Percentiles rank a stretch among this genome's conserved stretches.
Conservation (phyloP, 2,113 vertebrate genomes). For the Panthera uncia region DNA sequence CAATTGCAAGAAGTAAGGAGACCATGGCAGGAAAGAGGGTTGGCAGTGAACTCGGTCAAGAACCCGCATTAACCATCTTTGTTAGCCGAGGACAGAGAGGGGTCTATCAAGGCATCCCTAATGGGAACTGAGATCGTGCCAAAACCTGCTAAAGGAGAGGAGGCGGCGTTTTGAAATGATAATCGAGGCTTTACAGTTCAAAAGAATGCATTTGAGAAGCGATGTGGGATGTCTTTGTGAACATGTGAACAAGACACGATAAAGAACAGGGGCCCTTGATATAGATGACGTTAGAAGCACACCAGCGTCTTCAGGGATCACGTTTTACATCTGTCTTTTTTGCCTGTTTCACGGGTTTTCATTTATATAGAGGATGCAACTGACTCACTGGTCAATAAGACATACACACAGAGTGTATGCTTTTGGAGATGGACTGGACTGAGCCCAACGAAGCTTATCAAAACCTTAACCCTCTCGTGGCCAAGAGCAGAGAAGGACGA, state of each 20-base stretch:
- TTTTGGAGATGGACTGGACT: not conserved
- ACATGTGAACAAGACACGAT: conserved; percentile 13
- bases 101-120: not conserved
- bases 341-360: not conserved
- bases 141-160: conserved; percentile 30
- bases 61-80: not conserved
- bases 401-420: not conserved
- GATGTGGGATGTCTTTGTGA: conserved; percentile 6
- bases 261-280: not conserved
- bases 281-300: not conserved
- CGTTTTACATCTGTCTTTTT: not conserved
- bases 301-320: not conserved
- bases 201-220: conserved; percentile 12
- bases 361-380: not conserved
- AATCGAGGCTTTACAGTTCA: conserved; percentile 39
- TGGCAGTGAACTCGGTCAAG: not conserved
- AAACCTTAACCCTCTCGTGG: not conserved
- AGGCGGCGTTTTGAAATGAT: conserved; percentile 55
- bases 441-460: not conserved
- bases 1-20: not conserved
- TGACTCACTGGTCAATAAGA: not conserved
- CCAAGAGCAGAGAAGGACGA: not conserved
- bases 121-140: conserved; percentile 54
- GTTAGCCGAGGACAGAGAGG: not conserved
- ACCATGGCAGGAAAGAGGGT: rapidly evolving